Conservation (phyloP, 2,888 invertebrate species). For the Xanthorhoe spadicearia region DNA sequence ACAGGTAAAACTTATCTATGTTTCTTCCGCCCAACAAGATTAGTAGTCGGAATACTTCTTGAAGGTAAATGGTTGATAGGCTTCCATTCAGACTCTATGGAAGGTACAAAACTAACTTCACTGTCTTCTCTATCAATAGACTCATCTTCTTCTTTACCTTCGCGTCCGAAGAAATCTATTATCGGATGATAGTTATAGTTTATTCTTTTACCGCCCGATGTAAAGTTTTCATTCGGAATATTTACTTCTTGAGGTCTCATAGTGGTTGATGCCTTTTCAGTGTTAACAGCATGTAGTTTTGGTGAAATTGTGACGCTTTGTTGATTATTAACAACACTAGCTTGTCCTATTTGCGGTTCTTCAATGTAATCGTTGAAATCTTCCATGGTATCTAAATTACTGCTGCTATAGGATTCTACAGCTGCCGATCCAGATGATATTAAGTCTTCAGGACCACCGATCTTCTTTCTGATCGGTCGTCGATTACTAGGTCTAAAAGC, state of each 20-base stretch:
- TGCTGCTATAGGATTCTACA: constrained; percentile 62
- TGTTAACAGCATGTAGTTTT: constrained; percentile 65
- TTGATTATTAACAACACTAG: constrained; percentile 49
- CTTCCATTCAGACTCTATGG: constrained; percentile 78
- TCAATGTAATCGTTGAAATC: constrained; percentile 66
- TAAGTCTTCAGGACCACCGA: constrained; percentile 71
- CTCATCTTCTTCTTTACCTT: constrained; percentile 60
- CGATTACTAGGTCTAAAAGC: constrained; percentile 69
- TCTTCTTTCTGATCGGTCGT: constrained; percentile 77
- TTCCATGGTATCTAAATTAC: constrained; percentile 65
- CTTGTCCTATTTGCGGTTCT: constrained; percentile 62
- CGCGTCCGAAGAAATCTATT: constrained; percentile 89
- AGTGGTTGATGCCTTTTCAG: constrained; percentile 56
- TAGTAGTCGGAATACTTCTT: constrained; percentile 52
- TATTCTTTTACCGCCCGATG: constrained; percentile 81
- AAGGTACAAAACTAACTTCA: constrained; percentile 57
- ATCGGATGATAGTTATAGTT: constrained; percentile 94
- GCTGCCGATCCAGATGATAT: constrained; percentile 75
- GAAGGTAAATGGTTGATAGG: constrained; percentile 72
- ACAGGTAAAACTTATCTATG: constrained; percentile 41
- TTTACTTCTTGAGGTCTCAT: constrained; percentile 53
- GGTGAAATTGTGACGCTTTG: constrained; percentile 67
- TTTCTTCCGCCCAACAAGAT: constrained; percentile 45
- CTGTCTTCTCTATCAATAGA: constrained; percentile 76
- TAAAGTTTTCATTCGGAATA: constrained; percentile 54